Evolutionary conservation across 2,113 vertebrate genomes (phyloP).

Genomic region (Colius striatus): DNA sequence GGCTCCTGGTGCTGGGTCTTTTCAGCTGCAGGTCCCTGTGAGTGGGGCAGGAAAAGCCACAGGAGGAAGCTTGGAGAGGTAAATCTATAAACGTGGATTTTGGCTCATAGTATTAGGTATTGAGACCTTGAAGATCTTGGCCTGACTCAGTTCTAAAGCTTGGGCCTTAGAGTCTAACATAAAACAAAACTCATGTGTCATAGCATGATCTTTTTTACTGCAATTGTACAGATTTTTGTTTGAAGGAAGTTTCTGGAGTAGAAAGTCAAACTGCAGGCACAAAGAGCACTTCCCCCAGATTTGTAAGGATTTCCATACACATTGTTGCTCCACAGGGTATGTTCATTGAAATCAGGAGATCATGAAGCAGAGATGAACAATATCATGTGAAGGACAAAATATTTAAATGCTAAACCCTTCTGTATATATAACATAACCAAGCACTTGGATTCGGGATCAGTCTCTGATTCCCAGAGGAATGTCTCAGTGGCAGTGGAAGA

Average conservation of each 20-base stretch:
- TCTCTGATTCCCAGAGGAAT: neutral
- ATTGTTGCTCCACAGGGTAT: neutral
- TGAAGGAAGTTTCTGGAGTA: neutral
- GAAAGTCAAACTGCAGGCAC: neutral
- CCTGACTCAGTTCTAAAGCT: neutral
- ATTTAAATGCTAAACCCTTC: neutral
- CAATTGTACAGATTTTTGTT: neutral
- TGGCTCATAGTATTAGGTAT: neutral
- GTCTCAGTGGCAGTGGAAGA: neutral
- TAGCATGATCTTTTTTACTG: too few species aligned
- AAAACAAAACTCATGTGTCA: neutral
- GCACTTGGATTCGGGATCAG: neutral
- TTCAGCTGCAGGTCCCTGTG: neutral
- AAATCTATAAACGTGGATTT: neutral
- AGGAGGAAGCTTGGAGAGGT: neutral
- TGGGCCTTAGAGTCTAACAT: neutral
- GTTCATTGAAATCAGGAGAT: neutral
- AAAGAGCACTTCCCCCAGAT: neutral
- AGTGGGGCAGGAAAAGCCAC: neutral
- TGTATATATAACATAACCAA: neutral
- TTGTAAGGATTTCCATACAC: neutral
- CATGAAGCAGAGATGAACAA: neutral
- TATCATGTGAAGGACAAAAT: neutral
- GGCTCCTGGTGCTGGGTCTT: neutral
- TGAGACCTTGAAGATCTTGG: neutral